Evolutionary conservation across 2,797 vertebrate genomes (phyloP).

Genomic region (Petrocephalus schoutedeni): DNA sequence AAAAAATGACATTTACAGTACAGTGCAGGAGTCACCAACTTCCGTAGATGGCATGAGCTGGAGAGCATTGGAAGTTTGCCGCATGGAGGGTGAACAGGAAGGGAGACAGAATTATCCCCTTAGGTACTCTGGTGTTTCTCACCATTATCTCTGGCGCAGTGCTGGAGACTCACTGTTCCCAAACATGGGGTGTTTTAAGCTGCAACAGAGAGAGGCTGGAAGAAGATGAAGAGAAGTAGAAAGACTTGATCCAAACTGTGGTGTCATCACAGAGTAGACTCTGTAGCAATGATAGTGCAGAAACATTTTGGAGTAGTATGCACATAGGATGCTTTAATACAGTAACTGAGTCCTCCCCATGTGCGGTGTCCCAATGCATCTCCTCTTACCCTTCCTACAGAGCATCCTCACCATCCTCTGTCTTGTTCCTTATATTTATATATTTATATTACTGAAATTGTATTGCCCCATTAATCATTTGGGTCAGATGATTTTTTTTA

Average conservation of each 20-base stretch:
- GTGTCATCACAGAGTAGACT: not conserved
- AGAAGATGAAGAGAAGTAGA: not conserved
- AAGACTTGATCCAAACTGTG: not conserved
- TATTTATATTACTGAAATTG: not conserved
- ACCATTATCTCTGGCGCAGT: too few relatives aligned
- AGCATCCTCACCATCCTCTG: not conserved
- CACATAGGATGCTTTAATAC: not conserved
- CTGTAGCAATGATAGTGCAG: not conserved
- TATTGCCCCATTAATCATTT: not conserved
- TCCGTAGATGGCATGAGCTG: too few relatives aligned
- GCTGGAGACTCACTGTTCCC: too few relatives aligned
- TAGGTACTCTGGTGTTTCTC: too few relatives aligned
- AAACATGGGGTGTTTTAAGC: too few relatives aligned
- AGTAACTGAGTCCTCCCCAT: not conserved
- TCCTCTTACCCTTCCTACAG: not conserved
- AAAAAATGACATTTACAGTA: too few relatives aligned
- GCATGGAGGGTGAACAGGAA: too few relatives aligned
- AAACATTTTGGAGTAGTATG: not conserved
- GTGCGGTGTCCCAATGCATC: not conserved
- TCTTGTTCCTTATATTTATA: not conserved
- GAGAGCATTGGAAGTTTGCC: too few relatives aligned
- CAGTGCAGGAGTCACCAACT: too few relatives aligned
- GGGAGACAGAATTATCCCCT: too few relatives aligned
- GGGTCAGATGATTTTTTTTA: not conserved
- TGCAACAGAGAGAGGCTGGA: not conserved